These are phyloP conservation scores for Tenodera sinensis DNA, from an alignment of 2,888 invertebrate species.

Conservation along the genomic window DNA sequence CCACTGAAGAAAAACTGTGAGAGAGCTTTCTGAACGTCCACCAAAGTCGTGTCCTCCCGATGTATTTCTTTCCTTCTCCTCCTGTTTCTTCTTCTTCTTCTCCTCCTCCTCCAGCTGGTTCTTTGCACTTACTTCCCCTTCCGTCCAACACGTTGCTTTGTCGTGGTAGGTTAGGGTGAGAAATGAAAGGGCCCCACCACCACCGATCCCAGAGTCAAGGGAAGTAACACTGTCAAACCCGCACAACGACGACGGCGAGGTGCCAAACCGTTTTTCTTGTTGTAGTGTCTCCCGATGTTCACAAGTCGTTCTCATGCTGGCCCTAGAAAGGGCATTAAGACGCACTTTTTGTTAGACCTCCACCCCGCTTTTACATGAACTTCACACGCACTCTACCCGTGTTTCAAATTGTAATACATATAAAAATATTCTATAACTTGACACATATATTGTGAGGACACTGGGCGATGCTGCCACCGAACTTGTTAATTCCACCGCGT, in stretches of 20 bases:
- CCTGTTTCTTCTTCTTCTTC: too few species aligned
- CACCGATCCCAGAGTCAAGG: neutral
- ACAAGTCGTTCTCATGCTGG: constrained; percentile 26
- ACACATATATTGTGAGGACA: neutral
- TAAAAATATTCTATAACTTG: constrained; percentile 9
- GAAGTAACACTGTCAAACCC: neutral
- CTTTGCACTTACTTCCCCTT: neutral
- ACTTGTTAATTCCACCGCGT: neutral
- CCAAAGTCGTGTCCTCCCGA: neutral
- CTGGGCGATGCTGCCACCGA: neutral
- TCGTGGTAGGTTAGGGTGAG: neutral
- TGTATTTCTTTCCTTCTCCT: neutral
- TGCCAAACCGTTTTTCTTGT: constrained; percentile 58
- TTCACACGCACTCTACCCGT: neutral
- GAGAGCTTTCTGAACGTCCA: neutral
- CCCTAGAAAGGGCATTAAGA: constrained; percentile 24
- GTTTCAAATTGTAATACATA: neutral
- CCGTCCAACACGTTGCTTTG: neutral
- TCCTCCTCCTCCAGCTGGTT: neutral
- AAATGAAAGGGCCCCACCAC: neutral
- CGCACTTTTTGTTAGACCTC: constrained; percentile 3
- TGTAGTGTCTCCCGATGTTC: constrained; percentile 41
- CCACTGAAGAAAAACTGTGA: neutral
- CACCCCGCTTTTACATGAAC: neutral
- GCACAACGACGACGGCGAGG: constrained; percentile 28